These are phyloP conservation scores for Drosophila kikkawai DNA, from an alignment of 1,140 invertebrate species.

Conservation along the genomic window DNA sequence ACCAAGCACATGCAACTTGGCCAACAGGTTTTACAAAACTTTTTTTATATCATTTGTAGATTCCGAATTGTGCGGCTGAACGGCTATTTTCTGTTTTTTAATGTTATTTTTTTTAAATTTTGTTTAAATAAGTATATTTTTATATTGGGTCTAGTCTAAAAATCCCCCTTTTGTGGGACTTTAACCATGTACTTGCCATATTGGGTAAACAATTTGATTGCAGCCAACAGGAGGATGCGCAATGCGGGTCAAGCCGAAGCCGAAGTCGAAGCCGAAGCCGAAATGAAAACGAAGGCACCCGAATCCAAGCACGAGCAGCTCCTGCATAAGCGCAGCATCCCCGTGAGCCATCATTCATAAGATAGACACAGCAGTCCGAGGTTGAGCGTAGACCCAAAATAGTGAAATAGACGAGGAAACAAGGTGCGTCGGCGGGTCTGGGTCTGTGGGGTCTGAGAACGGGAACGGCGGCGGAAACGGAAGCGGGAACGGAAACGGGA, in stretches of 20 bases:
- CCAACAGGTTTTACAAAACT: slow-evolving; percentile 2
- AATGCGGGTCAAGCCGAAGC: slow-evolving; percentile 38
- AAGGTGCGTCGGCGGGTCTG: slow-evolving; percentile 2
- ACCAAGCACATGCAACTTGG: slow-evolving; percentile 14
- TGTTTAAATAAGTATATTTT: too few species aligned
- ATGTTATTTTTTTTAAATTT: too few species aligned
- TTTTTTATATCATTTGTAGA: too few species aligned
- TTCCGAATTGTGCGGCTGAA: too few species aligned
- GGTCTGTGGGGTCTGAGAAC: neutral
- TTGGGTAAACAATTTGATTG: too few species aligned
- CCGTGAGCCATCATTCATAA: slow-evolving; percentile 32
- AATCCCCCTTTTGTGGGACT: too few species aligned
- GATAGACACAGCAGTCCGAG: slow-evolving; percentile 39
- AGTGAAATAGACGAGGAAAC: slow-evolving; percentile 15
- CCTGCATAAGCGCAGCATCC: slow-evolving; percentile 24
- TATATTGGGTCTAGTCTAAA: too few species aligned
- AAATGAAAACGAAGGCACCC: slow-evolving; percentile 20
- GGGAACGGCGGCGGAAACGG: neutral
- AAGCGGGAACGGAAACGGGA: slow-evolving; percentile 10
- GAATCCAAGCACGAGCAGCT: neutral
- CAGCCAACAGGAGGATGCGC: slow-evolving; percentile 16
- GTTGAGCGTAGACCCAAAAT: slow-evolving; percentile 27
- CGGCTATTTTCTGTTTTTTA: too few species aligned
- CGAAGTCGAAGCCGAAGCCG: slow-evolving; percentile 13
- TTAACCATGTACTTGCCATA: too few species aligned